A percentile compares a stretch with the other conserved stretches of the same genome.
Evolutionary conservation across 2,888 invertebrate species (phyloP).

Genomic region (Thecophora atra): DNA sequence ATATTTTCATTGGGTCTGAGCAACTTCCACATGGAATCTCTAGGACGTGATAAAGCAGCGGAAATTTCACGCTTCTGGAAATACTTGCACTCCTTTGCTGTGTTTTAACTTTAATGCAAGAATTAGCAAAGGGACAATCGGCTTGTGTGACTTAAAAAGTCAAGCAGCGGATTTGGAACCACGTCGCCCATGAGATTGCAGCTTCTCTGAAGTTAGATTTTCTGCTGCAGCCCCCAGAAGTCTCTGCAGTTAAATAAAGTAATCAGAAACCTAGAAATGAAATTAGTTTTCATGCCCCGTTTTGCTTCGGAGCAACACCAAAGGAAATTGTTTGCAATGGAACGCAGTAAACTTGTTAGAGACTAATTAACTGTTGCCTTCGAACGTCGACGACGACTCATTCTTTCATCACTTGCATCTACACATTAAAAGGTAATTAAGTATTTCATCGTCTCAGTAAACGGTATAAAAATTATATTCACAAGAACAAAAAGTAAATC

Average conservation of each 20-base stretch:
- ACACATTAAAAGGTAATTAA: too few species aligned
- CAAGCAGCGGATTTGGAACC: too few species aligned
- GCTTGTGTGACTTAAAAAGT: not conserved
- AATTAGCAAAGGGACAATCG: not conserved
- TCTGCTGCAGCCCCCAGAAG: not conserved
- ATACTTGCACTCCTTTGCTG: not conserved
- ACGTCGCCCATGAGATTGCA: too few species aligned
- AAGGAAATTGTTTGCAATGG: constrained; percentile 8
- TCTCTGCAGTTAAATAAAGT: constrained; percentile 8
- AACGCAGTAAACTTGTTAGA: constrained; percentile 19
- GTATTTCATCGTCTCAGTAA: too few species aligned
- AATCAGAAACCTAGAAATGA: constrained; percentile 26
- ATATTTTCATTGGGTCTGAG: not conserved
- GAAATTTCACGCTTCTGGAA: too few species aligned
- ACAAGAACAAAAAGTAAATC: too few species aligned
- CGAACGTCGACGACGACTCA: not conserved
- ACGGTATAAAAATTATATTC: too few species aligned
- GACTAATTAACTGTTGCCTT: constrained; percentile 20
- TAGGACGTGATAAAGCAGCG: too few species aligned
- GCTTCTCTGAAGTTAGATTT: too few species aligned
- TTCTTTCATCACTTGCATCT: too few species aligned
- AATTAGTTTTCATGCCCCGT: constrained; percentile 29
- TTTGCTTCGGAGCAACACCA: not conserved
- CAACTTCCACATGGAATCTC: too few species aligned
- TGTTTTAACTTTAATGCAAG: not conserved